Evolutionary conservation across 2,888 invertebrate species (phyloP), one percentile per base, ranked within the genome.

Genomic region (Metellina segmentata): DNA sequence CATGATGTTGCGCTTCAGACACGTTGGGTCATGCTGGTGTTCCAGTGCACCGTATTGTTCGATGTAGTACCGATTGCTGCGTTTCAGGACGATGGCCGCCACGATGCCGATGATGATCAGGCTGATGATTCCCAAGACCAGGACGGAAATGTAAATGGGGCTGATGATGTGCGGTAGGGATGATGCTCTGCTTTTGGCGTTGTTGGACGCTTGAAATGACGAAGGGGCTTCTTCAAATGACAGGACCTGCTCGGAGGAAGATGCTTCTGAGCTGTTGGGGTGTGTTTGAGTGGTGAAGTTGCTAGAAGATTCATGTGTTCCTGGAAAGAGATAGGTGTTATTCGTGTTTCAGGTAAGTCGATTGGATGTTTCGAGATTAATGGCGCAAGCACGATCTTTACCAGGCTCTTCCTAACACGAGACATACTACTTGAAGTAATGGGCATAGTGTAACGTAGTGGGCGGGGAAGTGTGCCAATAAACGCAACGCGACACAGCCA

Each of bases 121-220:
- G 34, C 95, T 94, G 92, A 94, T 94, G 5, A 94, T 94, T 1
- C 95, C 95, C 0, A 94, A 94, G 13, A 95, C 94, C 1, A 95
- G 94, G 7, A 95, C 95, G 0, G 94, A 94, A 69, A 95, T 94
- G 93, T 95, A 95, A 49, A 95, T 94, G 5, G 95, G 95, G 93
- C 95, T 95, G 79, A 94, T 94, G 77, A 91, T 88, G 72, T 88
- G 91, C 16, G 91, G 91, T 4, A 81, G 71, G 16, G 86, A 83
- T 4, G 89, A 83, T 2, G 83, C 74, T 16, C 51, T 81, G n/a
- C 49, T 69, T 77, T 82, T 89, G 16, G 83, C 52, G 7, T 72
- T 83, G 16, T 11, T 61, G 9, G 77, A 51, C 6, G 75, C 71
- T 13, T 72, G n/a, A 11, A 74, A 61, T 19, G 81, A 74, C 13